Evolutionary conservation across 2,888 invertebrate species (phyloP).

Genomic region (Agrotis exclamationis): DNA sequence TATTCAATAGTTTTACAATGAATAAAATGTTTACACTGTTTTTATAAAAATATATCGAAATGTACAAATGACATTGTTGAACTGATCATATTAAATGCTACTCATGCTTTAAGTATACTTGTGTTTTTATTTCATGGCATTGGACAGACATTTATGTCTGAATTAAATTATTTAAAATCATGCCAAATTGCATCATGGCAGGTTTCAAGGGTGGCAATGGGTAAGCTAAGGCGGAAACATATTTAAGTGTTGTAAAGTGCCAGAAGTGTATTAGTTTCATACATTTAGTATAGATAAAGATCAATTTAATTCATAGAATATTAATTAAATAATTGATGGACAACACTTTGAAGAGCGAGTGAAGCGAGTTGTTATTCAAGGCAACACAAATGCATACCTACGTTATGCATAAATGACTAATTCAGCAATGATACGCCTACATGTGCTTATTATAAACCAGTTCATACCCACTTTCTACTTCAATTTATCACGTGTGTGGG

Average conservation of each 20-base stretch:
- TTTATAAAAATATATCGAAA: constrained; percentile 18
- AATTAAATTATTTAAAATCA: not conserved
- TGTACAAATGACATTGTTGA: constrained; percentile 51
- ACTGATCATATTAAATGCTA: constrained; percentile 51
- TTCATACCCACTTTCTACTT: not conserved
- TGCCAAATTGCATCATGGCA: not conserved
- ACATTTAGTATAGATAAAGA: too few relatives aligned
- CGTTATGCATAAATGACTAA: not conserved
- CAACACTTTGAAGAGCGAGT: too few relatives aligned
- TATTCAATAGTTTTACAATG: constrained; percentile 52
- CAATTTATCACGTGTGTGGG: constrained; percentile 2
- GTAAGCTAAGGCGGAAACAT: too few relatives aligned
- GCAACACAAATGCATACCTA: not conserved
- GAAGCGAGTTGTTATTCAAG: not conserved
- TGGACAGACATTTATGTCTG: not conserved
- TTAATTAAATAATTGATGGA: too few relatives aligned
- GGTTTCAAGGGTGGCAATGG: not conserved
- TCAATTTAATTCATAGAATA: too few relatives aligned
- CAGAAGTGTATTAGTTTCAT: too few relatives aligned
- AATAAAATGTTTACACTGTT: constrained; percentile 53
- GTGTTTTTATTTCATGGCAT: constrained; percentile 24
- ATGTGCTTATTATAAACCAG: not conserved
- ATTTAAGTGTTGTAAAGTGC: too few relatives aligned
- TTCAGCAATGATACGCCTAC: not conserved
- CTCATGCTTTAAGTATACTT: constrained; percentile 28